Conservation (phyloP, 2,113 vertebrate genomes). For the Origma solitaria region DNA sequence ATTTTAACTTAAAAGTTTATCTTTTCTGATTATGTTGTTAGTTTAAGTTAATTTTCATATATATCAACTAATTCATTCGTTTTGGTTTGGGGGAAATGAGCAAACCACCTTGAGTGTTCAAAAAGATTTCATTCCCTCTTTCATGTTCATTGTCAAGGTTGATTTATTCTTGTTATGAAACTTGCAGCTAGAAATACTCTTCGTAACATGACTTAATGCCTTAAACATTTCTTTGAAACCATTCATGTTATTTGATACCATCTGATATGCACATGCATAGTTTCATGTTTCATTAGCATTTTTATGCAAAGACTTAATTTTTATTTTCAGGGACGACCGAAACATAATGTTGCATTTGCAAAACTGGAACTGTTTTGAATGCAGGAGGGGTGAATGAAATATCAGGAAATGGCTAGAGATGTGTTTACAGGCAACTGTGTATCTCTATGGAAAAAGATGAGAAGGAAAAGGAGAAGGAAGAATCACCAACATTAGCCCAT, state of each 20-base stretch:
- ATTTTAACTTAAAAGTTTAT: constrained; percentile 28
- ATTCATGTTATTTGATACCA: neutral
- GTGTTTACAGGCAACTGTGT: neutral
- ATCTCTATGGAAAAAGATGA: neutral
- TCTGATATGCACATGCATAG: neutral
- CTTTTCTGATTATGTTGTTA: constrained; percentile 29
- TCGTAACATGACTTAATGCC: neutral
- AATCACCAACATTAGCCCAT: neutral
- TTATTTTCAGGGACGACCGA: neutral
- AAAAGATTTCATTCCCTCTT: constrained; percentile 20
- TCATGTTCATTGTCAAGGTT: constrained; percentile 9
- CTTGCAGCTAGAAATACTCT: constrained; percentile 25
- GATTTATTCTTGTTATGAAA: constrained; percentile 39
- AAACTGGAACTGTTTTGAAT: neutral
- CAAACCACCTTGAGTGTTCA: constrained; percentile 44
- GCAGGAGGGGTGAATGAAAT: neutral
- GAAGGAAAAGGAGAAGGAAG: neutral
- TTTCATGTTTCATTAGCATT: constrained; percentile 8
- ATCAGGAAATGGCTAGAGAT: neutral
- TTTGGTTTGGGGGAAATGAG: constrained; percentile 1
- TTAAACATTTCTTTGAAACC: constrained; percentile 47
- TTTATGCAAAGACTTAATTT: neutral
- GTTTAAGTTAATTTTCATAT: constrained; percentile 37
- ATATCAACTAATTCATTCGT: constrained; percentile 5
- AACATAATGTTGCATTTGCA: neutral